These are phyloP conservation scores for Crepidodera aurea DNA, from an alignment of 2,888 invertebrate genomes.

Conservation along the genomic window DNA sequence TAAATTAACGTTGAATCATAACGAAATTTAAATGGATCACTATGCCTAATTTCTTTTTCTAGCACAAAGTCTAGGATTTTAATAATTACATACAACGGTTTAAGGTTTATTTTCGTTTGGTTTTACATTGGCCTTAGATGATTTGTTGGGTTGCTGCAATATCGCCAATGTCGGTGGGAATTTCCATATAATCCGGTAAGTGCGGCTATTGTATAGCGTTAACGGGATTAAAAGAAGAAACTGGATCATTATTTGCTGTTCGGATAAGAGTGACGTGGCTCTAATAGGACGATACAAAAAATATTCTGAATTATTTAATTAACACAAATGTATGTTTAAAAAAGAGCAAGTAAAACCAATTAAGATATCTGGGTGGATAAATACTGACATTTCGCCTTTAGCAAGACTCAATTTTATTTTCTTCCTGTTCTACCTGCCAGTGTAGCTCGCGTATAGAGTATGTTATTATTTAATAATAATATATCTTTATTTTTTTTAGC, in stretches of 20 bases:
- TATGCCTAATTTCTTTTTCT: not conserved
- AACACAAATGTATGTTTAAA: too few species aligned
- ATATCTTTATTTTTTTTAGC: too few species aligned
- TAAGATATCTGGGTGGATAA: too few species aligned
- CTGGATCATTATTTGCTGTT: slow-evolving; percentile 54
- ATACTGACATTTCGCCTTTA: too few species aligned
- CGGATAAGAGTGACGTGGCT: slow-evolving; percentile 47
- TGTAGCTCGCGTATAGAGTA: too few species aligned
- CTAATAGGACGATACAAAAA: not conserved
- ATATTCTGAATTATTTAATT: not conserved
- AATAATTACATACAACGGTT: not conserved
- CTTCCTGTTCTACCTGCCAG: too few species aligned
- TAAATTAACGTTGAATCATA: too few species aligned
- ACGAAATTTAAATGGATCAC: not conserved
- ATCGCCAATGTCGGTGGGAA: slow-evolving; percentile 24
- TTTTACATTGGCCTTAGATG: not conserved
- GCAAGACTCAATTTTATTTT: too few species aligned
- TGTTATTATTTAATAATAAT: too few species aligned
- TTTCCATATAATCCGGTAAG: slow-evolving; percentile 55
- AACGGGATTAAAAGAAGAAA: slow-evolving; percentile 52
- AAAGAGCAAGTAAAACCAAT: too few species aligned
- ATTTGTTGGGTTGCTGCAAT: not conserved
- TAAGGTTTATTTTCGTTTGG: not conserved
- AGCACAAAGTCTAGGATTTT: not conserved
- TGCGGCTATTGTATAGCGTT: slow-evolving; percentile 42